Evolutionary conservation across 2,113 vertebrate species (phyloP).

Genomic region (Phyllostomus hastatus): DNA sequence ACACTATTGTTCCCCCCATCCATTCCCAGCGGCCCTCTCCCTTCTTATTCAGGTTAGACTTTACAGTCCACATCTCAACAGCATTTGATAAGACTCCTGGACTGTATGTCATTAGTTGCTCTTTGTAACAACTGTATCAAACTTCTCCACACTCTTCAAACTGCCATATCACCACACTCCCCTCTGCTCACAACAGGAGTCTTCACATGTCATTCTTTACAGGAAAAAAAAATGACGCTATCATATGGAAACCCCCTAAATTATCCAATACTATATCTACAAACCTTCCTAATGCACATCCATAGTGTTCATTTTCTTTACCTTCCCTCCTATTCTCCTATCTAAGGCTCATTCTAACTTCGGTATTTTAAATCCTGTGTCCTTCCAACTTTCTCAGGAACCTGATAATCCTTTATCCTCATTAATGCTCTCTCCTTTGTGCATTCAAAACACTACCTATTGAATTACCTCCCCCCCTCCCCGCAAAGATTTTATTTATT

Average conservation of each 20-base stretch:
- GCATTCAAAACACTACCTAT: neutral
- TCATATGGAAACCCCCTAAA: neutral
- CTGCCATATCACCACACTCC: neutral
- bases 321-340: neutral
- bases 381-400: neutral
- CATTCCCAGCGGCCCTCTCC: neutral
- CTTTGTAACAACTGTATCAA: neutral
- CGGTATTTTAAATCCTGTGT: constrained; percentile 1
- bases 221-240: neutral
- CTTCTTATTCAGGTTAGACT: constrained; percentile 24
- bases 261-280: neutral
- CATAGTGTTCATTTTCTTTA: neutral
- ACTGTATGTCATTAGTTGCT: neutral
- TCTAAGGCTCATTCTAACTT: neutral
- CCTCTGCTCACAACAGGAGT: neutral
- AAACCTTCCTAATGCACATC: neutral
- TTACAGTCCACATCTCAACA: neutral
- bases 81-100: neutral
- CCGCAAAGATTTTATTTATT: no score
- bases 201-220: neutral
- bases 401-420: neutral
- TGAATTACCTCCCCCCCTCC: neutral
- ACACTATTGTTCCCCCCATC: neutral
- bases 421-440: neutral
- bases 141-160: neutral